Percentiles rank a stretch among this genome's conserved stretches.
phyloP scores from a whole-genome alignment of 2,888 invertebrate genomes.

The Nymphalis c-album region DNA sequence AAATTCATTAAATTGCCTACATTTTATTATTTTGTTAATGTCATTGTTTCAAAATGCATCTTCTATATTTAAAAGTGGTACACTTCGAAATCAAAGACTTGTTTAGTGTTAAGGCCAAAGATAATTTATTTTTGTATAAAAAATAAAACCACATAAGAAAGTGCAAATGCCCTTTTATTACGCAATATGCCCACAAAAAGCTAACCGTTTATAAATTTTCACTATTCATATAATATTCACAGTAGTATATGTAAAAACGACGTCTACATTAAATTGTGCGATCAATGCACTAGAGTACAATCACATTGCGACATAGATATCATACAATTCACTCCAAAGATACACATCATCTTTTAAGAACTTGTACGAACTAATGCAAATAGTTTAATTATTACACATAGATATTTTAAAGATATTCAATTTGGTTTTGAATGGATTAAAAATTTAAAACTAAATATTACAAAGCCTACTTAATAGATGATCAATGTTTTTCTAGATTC shows the following conservation, averaged over 20 bases:
- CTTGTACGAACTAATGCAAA: too few relatives aligned
- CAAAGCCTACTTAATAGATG: too few relatives aligned
- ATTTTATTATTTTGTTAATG: too few relatives aligned
- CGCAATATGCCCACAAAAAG: slow-evolving; percentile 80
- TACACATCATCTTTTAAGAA: too few relatives aligned
- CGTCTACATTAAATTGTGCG: slow-evolving; percentile 36
- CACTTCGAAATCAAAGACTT: background rate
- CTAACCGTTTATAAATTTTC: slow-evolving; percentile 75
- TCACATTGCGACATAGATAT: slow-evolving; percentile 4
- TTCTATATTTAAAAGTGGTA: background rate
- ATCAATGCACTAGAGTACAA: slow-evolving; percentile 2
- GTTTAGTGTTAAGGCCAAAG: slow-evolving; percentile 5
- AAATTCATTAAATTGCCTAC: background rate
- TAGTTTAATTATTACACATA: too few relatives aligned
- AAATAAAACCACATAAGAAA: slow-evolving; percentile 58
- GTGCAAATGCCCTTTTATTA: slow-evolving; percentile 76
- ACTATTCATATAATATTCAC: slow-evolving; percentile 70
- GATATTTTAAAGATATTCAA: too few relatives aligned
- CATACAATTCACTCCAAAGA: too few relatives aligned
- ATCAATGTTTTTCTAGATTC: too few relatives aligned
- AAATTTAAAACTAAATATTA: too few relatives aligned
- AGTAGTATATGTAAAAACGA: slow-evolving; percentile 53
- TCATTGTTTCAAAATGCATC: too few relatives aligned
- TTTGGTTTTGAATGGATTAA: too few relatives aligned
- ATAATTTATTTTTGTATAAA: slow-evolving; percentile 9